Conservation (phyloP, 2,113 vertebrate genomes). For the Dunckerocampus dactyliophorus region DNA sequence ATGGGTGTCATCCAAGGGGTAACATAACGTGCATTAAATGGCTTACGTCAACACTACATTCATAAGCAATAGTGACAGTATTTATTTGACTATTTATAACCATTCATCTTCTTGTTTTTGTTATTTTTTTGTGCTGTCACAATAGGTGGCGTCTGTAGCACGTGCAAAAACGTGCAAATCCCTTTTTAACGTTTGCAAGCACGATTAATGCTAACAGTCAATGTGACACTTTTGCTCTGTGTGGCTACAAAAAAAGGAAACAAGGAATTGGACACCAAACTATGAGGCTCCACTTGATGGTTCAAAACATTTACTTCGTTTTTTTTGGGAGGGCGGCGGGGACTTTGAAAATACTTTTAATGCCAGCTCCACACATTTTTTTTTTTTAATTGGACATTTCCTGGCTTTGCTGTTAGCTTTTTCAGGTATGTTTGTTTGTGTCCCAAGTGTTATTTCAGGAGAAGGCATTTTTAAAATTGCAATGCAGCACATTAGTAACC, state of each 20-base stretch:
- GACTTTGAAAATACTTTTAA: background rate
- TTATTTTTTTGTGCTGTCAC: background rate
- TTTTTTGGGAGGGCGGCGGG: no score
- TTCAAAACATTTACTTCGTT: constrained; percentile 8
- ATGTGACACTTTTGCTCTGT: constrained; percentile 43
- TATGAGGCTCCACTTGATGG: constrained; percentile 9
- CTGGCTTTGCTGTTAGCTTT: constrained; percentile 11
- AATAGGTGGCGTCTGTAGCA: background rate
- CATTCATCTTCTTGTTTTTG: background rate
- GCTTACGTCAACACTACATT: constrained; percentile 58
- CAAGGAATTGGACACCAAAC: constrained; percentile 15
- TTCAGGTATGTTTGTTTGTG: constrained; percentile 3
- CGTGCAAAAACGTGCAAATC: background rate
- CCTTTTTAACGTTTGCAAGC: background rate
- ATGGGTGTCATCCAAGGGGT: constrained; percentile 18
- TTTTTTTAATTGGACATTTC: background rate
- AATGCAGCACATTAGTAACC: constrained; percentile 27
- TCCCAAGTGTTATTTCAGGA: constrained; percentile 27
- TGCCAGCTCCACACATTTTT: constrained; percentile 19
- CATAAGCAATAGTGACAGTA: constrained; percentile 41
- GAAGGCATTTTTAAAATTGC: constrained; percentile 35
- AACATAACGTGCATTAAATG: background rate
- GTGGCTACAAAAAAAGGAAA: constrained; percentile 30
- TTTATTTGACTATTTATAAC: constrained; percentile 68
- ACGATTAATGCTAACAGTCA: background rate